Percentiles rank a stretch among this genome's conserved stretches.
These are phyloP conservation scores for Eublepharis macularius DNA, from an alignment of 2,113 vertebrate genomes.

Conservation along the genomic window DNA sequence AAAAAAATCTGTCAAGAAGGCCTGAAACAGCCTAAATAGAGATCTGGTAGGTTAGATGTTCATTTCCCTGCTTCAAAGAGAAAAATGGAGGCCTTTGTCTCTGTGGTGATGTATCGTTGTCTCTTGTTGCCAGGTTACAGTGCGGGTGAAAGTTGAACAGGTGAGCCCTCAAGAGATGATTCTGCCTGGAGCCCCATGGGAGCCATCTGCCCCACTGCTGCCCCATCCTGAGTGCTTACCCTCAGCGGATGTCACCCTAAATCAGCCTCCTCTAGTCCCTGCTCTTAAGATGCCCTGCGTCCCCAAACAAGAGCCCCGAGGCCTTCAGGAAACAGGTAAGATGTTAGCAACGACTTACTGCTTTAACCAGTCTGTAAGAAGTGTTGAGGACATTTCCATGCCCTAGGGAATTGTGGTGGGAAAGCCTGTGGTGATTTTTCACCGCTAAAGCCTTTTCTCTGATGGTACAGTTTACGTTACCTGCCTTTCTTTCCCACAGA, in stretches of 20 bases:
- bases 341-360: not conserved
- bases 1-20: too few relatives aligned
- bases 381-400: not conserved
- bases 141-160: constrained; percentile 31
- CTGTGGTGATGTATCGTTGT: not conserved
- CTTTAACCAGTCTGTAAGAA: not conserved
- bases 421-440: not conserved
- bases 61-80: not conserved
- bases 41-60: too few relatives aligned
- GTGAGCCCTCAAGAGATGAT: constrained; percentile 30
- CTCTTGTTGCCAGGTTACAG: constrained; percentile 10
- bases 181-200: constrained; percentile 5
- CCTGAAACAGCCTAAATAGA: too few relatives aligned
- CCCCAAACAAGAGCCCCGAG: constrained; percentile 23
- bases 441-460: too few relatives aligned
- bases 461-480: too few relatives aligned
- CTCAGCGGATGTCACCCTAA: not conserved
- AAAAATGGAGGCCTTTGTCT: not conserved
- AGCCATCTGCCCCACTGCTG: constrained; percentile 1
- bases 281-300: constrained; percentile 22
- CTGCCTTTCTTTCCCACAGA: not conserved
- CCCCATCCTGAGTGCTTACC: constrained; percentile 18
- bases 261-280: not conserved
- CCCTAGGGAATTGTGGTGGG: not conserved
- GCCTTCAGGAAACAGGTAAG: constrained; percentile 26